Percentiles rank a stretch among this genome's conserved stretches.
These are phyloP conservation scores for Nannoperca obscura DNA, from an alignment of 2,797 vertebrate species.

Conservation along the genomic window DNA sequence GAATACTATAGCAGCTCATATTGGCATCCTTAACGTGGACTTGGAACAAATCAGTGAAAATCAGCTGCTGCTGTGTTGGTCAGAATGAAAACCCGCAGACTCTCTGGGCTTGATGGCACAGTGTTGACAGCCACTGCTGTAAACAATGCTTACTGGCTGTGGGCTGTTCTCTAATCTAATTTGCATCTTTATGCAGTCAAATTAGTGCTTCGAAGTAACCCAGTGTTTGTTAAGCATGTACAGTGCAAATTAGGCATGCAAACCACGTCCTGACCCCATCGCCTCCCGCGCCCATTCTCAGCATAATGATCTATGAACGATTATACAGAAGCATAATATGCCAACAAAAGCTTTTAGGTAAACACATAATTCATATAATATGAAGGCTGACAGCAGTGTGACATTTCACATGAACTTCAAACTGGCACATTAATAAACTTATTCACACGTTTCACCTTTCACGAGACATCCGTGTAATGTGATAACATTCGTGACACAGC, in stretches of 20 bases:
- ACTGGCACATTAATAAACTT: conserved; percentile 51
- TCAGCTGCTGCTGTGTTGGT: conserved; percentile 31
- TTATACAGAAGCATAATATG: conserved; percentile 48
- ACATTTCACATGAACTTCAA: conserved; percentile 61
- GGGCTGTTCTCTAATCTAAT: conserved; percentile 57
- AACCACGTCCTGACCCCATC: conserved; percentile 23
- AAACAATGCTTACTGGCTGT: conserved; percentile 48
- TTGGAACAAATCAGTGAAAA: conserved; percentile 30
- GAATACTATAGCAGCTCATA: background rate
- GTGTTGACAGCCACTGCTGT: conserved; percentile 34
- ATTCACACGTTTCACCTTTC: conserved; percentile 36
- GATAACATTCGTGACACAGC: conserved; percentile 21
- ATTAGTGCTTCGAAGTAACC: conserved; percentile 57
- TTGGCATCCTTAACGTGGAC: background rate
- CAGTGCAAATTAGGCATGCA: conserved; percentile 51
- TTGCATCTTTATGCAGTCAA: conserved; percentile 61
- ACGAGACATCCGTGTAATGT: conserved; percentile 15
- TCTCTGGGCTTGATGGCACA: conserved; percentile 27
- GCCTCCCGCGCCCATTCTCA: conserved; percentile 26
- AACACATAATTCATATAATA: conserved; percentile 56
- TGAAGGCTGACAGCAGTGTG: conserved; percentile 42
- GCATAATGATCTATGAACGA: conserved; percentile 63
- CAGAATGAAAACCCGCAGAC: conserved; percentile 16
- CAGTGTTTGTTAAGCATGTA: conserved; percentile 47
- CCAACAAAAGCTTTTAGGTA: conserved; percentile 67